These are phyloP conservation scores for Ophiodon elongatus DNA, from an alignment of 2,113 vertebrate genomes.

Conservation along the genomic window DNA sequence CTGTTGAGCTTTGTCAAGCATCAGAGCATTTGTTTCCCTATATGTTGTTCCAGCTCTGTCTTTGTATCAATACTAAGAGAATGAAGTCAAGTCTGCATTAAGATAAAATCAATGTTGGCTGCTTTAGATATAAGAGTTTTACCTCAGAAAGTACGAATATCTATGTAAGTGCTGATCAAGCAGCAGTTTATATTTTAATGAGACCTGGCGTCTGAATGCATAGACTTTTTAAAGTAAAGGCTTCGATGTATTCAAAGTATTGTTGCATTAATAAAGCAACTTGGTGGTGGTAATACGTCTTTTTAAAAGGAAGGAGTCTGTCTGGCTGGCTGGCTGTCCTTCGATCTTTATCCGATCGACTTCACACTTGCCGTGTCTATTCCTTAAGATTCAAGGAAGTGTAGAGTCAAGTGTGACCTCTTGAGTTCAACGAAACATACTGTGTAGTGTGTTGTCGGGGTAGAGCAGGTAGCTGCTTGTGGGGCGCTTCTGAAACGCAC, in stretches of 20 bases:
- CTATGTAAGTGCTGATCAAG: not conserved
- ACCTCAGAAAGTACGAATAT: constrained; percentile 13
- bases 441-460: not conserved
- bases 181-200: constrained; percentile 27
- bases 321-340: no score
- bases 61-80: constrained; percentile 33
- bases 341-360: not conserved
- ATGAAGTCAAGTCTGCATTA: constrained; percentile 27
- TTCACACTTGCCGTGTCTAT: not conserved
- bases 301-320: not conserved
- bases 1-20: constrained; percentile 33
- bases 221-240: not conserved
- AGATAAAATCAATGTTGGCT: constrained; percentile 29
- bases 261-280: constrained; percentile 9
- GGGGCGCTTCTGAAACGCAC: not conserved
- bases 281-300: not conserved
- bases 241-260: not conserved
- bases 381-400: not conserved
- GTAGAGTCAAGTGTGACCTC: no score
- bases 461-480: not conserved
- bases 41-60: not conserved
- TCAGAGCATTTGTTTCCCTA: constrained; percentile 14
- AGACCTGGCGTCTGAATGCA: not conserved
- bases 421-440: not conserved
- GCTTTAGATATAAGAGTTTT: constrained; percentile 42